Base-by-base conservation (phyloP, 2,113 vertebrate genomes). In the Etheostoma spectabile region DNA sequence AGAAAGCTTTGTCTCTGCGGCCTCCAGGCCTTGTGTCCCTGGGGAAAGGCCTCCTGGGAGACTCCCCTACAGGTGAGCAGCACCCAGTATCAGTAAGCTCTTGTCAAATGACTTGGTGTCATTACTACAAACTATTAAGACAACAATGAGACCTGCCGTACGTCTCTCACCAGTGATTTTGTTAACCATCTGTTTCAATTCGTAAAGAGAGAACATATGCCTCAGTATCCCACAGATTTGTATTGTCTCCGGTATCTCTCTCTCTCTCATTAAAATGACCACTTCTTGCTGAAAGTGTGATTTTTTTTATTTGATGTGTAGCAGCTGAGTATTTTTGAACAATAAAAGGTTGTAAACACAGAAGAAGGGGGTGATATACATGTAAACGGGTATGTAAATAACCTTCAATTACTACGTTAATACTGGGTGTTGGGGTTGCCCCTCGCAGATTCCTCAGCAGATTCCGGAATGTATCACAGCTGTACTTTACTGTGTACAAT, bases 31-130 rank as follows among this genome's bases (percentile, higher is more conserved):
- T 96, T 0, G 53, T 96, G 88, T 88, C 91, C 10, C 89, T 96
- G 38, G 97, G 96, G 48, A 90, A 97, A 89, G 97, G 95, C 22
- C 84, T 95, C 53, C 95, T 95, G 56, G 97, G 97, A 91, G 97
- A 99, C 90, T 95, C 95, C n/a, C 96, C 95, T 21, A 96, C 95
- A 89, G 95, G 98, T 97, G 94, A 96, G 83, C 90, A 18, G 24
- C 14, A 30, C 53, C 7, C 2, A 24, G 12, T 15, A 18, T 53
- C 22, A 55, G 42, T 14, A 11, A 10, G 4, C 16, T 11, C 24
- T 5, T 3, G 19, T 55, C 10, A 53, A 64, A 75, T 35, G 18
- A 53, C n/a, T 27, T 16, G 2, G 22, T 76, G 42, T 65, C 60
- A 74, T 68, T 51, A 46, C 48, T 67, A 35, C 3, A 61, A 78